Evolutionary conservation across 2,113 vertebrate genomes (phyloP).

Genomic region (Hypomesus transpacificus): DNA sequence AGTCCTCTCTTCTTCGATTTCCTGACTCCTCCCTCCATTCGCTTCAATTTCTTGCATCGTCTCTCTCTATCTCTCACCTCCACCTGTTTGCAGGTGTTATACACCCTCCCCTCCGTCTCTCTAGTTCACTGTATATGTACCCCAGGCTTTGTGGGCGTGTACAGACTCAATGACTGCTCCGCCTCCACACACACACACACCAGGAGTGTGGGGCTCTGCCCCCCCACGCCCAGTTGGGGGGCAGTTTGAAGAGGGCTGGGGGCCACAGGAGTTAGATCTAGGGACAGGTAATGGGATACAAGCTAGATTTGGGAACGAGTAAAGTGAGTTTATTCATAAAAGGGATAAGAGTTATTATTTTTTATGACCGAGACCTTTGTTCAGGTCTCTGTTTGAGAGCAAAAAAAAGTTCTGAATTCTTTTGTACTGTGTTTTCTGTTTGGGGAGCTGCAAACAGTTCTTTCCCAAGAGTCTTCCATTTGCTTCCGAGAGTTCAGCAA

Average conservation of each 20-base stretch:
- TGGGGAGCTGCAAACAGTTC: conserved; percentile 20
- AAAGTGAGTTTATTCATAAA: conserved; percentile 12
- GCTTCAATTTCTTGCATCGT: neutral
- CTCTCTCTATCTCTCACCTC: conserved; percentile 10
- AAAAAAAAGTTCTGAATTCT: conserved; percentile 22
- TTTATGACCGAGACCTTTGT: conserved; percentile 15
- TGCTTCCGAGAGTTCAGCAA: conserved; percentile 26
- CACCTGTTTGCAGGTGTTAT: neutral
- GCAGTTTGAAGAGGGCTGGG: neutral
- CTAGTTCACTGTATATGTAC: too few species aligned
- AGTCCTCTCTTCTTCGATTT: conserved; percentile 16
- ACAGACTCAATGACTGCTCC: conserved; percentile 27
- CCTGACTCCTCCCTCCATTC: too few species aligned
- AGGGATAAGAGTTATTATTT: conserved; percentile 35
- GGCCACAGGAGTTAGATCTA: neutral
- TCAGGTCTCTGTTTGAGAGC: conserved; percentile 12
- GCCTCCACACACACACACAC: conserved; percentile 29
- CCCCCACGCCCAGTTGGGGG: conserved; percentile 33
- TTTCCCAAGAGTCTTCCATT: conserved; percentile 50
- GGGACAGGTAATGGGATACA: neutral
- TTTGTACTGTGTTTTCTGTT: conserved; percentile 7
- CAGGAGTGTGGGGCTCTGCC: conserved; percentile 33
- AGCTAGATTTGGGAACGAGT: neutral
- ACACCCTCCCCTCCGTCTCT: too few species aligned
- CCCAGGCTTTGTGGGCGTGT: conserved; percentile 19